phyloP scores from a whole-genome alignment of 1,140 invertebrate genomes.

The Augochlora pura region DNA sequence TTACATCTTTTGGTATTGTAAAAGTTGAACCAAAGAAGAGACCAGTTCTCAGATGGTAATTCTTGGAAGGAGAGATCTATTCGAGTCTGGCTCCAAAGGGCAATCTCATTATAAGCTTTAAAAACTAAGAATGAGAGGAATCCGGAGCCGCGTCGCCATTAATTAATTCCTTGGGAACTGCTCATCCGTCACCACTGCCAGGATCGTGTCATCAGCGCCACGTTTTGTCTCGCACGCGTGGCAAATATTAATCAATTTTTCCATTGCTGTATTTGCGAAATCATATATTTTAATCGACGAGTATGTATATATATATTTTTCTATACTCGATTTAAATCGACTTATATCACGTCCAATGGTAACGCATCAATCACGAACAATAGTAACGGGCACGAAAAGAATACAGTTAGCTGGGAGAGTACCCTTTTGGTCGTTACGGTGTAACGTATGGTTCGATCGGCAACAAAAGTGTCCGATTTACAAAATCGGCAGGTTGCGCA shows the following conservation, averaged over 20 bases:
- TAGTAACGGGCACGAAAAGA: conserved; percentile 36
- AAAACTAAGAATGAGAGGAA: conserved; percentile 6
- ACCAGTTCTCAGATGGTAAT: background rate
- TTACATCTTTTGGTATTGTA: background rate
- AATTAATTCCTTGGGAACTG: conserved; percentile 20
- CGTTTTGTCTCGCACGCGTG: background rate
- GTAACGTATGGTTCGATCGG: conserved; percentile 15
- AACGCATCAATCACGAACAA: background rate
- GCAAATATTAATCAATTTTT: background rate
- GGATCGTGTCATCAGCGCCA: background rate
- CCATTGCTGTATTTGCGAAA: background rate
- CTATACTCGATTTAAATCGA: too few relatives aligned
- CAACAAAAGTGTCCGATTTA: conserved; percentile 45
- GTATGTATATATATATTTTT: too few relatives aligned
- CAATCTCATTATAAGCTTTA: conserved; percentile 26
- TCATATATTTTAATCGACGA: too few relatives aligned
- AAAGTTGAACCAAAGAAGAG: background rate
- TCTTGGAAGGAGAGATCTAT: background rate
- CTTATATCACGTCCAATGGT: background rate
- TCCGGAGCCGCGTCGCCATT: background rate
- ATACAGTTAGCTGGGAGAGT: conserved; percentile 38
- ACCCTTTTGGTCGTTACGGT: conserved; percentile 26
- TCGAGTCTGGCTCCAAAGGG: conserved; percentile 8
- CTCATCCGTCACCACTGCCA: background rate
- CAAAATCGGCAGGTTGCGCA: conserved; percentile 32